A percentile compares a stretch with the other conserved stretches of the same genome.
Evolutionary conservation across 1,140 invertebrate species (phyloP).

Genomic region (Neodiprion fabricii): DNA sequence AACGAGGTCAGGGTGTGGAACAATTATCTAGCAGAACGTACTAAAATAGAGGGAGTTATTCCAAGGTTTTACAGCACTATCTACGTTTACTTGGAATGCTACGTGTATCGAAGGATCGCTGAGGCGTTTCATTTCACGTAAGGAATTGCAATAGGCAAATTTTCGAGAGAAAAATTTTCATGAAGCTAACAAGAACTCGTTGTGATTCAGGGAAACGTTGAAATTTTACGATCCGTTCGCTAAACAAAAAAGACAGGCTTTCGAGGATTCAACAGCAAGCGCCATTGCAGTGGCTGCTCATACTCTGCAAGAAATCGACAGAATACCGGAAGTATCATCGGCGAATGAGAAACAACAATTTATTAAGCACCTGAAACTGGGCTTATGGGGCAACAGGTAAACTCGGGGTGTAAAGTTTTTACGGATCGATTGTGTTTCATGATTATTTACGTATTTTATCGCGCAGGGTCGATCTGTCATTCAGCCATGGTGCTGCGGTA

Average conservation of each 20-base stretch:
- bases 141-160: constrained; percentile 34
- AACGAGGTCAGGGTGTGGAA: constrained; percentile 69
- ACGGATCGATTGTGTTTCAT: not conserved
- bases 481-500: constrained; percentile 74
- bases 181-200: not conserved
- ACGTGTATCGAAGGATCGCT: constrained; percentile 85
- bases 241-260: constrained; percentile 73
- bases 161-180: constrained; percentile 24
- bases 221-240: constrained; percentile 80
- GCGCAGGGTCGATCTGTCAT: constrained; percentile 84
- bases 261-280: constrained; percentile 63
- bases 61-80: constrained; percentile 79
- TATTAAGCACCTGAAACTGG: constrained; percentile 66
- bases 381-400: constrained; percentile 74
- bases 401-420: not conserved
- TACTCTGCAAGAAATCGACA: constrained; percentile 51
- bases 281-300: constrained; percentile 67
- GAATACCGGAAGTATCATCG: constrained; percentile 41
- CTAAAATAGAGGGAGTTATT: constrained; percentile 55
- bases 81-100: constrained; percentile 93
- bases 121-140: constrained; percentile 80
- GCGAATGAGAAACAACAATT: constrained; percentile 60
- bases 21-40: constrained; percentile 63
- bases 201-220: constrained; percentile 70
- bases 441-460: not conserved